Base-by-base conservation (phyloP, 2,888 invertebrate species). In the Gymnoscelis rufifasciata region DNA sequence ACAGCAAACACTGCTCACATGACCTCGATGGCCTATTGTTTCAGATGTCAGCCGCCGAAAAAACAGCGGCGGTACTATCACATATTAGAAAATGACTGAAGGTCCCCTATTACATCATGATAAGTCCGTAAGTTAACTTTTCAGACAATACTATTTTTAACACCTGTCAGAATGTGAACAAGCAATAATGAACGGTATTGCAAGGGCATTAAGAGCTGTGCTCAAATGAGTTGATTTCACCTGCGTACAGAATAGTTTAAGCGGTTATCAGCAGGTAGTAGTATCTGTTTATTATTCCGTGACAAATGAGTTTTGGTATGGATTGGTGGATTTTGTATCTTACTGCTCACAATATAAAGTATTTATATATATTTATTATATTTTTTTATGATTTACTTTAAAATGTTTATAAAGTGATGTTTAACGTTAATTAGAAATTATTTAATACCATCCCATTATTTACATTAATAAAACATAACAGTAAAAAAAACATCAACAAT, bases 31-130 rank as follows among this genome's bases (percentile, higher is more conserved):
- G 71, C 68, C 69, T 78, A 66, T 73, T 72, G 72, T 84, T 83
- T 71, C 84, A 84, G 83, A 86, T 86, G 86, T 78, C 83, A 83
- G 71, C 84, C 83, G 71, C 83, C 83, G 80, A 82, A 86, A 74
- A 76, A 71, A 71, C 75, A 73, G 68, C 79, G 87, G 82, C 86
- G 86, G 71, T 84, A 83, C 74, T 86, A 84, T 83, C 84, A 87
- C 67, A 87, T 83, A 73, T 75, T 88, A 72, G 87, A 87, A 86
- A 87, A 88, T 88, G 87, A 87, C 87, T 87, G 87, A 87, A 75
- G 82, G 82, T 68, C 68, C 71, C 59, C 63, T 66, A 41, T 62
- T 67, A 61, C 75, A 74, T 66, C 75, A 86, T 87, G 86, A 79
- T 64, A 83, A 82, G 74, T 76, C 84, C 83, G 87, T 88, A 71